These are phyloP conservation scores for Prosapia bicincta DNA, from an alignment of 2,888 invertebrate genomes.

Conservation along the genomic window DNA sequence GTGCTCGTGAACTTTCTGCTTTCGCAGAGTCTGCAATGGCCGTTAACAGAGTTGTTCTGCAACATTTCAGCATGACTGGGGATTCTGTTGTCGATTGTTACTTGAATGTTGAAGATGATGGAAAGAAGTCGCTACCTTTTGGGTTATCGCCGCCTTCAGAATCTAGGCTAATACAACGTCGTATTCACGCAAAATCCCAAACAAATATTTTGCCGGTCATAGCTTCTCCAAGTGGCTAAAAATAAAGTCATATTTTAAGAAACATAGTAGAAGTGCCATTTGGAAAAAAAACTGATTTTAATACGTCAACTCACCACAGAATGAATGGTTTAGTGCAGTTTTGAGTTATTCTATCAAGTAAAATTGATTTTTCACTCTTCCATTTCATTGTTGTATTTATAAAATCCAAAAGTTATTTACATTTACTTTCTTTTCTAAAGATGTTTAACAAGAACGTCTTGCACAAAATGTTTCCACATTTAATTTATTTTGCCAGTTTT, in stretches of 20 bases:
- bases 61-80: slow-evolving; percentile 85
- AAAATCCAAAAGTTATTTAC: no score
- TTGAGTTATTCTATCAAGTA: neutral
- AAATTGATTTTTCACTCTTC: neutral
- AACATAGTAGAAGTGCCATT: neutral
- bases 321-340: neutral
- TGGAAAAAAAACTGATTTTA: neutral
- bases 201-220: slow-evolving; percentile 44
- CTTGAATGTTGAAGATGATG: slow-evolving; percentile 43
- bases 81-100: slow-evolving; percentile 32
- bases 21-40: slow-evolving; percentile 97
- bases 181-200: slow-evolving; percentile 43
- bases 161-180: slow-evolving; percentile 77
- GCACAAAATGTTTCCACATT: no score
- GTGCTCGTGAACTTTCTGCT: slow-evolving; percentile 89
- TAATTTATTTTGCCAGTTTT: no score
- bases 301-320: neutral
- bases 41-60: slow-evolving; percentile 90
- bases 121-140: slow-evolving; percentile 29
- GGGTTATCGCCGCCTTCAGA: slow-evolving; percentile 83
- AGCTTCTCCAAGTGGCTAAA: slow-evolving; percentile 48
- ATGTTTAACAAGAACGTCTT: no score
- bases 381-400: no score
- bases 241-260: neutral
- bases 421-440: no score